Conservation (phyloP, 2,797 vertebrate species). For the Tiaroga cobitis region DNA sequence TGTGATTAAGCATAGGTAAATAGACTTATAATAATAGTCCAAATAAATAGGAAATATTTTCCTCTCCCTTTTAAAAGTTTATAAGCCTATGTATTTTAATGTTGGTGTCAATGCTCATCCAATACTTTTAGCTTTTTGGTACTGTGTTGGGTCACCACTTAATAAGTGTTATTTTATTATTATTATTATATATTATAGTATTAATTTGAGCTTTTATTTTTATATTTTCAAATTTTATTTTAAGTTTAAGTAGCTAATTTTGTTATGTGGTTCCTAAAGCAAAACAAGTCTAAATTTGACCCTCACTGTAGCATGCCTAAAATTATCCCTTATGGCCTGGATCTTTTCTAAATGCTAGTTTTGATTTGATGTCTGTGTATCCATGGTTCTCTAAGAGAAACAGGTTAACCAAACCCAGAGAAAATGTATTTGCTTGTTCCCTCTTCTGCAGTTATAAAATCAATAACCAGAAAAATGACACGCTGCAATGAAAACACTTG, state of each 20-base stretch:
- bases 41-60: neutral
- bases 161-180: neutral
- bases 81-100: neutral
- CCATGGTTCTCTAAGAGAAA: neutral
- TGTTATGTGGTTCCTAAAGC: neutral
- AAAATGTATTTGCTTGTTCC: neutral
- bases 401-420: neutral
- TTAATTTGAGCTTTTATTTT: neutral
- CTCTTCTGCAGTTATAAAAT: constrained; percentile 14
- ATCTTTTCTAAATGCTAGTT: constrained; percentile 18
- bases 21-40: neutral
- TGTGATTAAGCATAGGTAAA: neutral
- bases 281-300: neutral
- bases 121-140: neutral
- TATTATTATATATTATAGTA: neutral
- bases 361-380: constrained; percentile 22
- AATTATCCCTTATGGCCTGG: neutral
- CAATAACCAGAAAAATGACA: constrained; percentile 11
- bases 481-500: constrained; percentile 38
- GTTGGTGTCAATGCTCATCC: neutral
- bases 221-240: neutral
- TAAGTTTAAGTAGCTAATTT: neutral
- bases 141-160: neutral
- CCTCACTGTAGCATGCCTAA: neutral
- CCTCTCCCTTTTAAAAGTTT: no score